Percentiles rank a stretch among this genome's conserved stretches.
Conservation (phyloP, 2,113 vertebrate genomes). For the Apistogramma diplotaenia region DNA sequence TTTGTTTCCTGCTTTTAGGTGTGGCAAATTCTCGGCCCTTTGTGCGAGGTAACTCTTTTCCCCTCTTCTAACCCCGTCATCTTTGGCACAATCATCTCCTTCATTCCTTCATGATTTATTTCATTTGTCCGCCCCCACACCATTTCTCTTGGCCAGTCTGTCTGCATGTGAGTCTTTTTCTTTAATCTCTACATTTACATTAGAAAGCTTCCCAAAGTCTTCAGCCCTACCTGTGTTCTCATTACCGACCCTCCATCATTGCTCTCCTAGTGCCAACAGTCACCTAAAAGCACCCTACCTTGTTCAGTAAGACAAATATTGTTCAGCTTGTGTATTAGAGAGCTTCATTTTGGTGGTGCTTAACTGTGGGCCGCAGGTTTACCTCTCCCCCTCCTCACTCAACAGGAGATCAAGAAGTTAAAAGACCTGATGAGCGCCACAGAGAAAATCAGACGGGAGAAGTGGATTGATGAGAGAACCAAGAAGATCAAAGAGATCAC, state of each 20-base stretch:
- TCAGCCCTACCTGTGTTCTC: not conserved
- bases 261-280: not conserved
- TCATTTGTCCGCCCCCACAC: constrained; percentile 11
- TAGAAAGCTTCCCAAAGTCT: not conserved
- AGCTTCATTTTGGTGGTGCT: not conserved
- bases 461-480: constrained; percentile 96
- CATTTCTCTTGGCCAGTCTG: constrained; percentile 23
- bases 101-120: not conserved
- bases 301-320: not conserved
- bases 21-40: constrained; percentile 87
- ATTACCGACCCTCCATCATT: not conserved
- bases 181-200: not conserved
- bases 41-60: constrained; percentile 87
- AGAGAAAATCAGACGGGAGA: constrained; percentile 89
- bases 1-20: constrained; percentile 80
- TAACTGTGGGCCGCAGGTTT: not conserved
- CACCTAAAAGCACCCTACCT: not conserved
- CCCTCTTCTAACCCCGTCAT: not conserved
- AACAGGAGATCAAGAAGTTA: constrained; percentile 91
- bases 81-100: not conserved
- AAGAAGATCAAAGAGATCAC: constrained; percentile 97
- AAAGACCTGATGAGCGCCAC: constrained; percentile 90
- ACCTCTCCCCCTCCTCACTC: not conserved
- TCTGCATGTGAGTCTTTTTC: constrained; percentile 59
- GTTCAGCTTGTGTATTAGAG: not conserved